Percentiles rank a stretch among this genome's conserved stretches.
Conservation (phyloP, 2,797 vertebrate species). For the Furcifer pardalis region DNA sequence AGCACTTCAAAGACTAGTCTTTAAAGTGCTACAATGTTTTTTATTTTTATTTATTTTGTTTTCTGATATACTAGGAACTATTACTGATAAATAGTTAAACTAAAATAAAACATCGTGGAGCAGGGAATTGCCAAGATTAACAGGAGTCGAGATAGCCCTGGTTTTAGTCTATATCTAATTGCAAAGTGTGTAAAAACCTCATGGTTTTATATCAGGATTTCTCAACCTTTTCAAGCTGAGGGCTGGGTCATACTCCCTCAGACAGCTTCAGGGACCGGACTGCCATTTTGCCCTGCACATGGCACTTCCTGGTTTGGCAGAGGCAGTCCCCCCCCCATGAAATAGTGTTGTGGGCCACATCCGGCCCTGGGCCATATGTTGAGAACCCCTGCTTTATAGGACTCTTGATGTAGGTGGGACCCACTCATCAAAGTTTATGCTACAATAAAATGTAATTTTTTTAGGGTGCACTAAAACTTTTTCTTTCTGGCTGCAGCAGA, state of each 20-base stretch:
- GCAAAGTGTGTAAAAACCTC: not conserved
- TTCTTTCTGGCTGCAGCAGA: not conserved
- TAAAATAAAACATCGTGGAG: not conserved
- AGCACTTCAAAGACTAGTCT: no score
- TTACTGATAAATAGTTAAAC: not conserved
- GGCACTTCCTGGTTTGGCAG: no score
- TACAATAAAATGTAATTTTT: not conserved
- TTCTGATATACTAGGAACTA: not conserved
- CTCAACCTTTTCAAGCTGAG: no score
- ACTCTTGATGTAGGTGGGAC: not conserved
- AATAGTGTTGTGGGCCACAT: no score
- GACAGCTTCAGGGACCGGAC: no score
- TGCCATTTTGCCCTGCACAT: no score
- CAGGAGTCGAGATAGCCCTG: not conserved
- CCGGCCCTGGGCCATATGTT: no score
- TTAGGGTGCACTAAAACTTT: not conserved
- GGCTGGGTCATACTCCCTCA: no score
- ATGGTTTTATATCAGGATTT: not conserved
- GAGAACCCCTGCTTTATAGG: not conserved
- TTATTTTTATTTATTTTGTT: no score
- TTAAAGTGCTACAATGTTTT: no score
- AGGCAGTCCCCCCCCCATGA: no score
- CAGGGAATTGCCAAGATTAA: not conserved
- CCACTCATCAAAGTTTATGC: not conserved
- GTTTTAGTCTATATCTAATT: not conserved